Evolutionary conservation across 2,797 vertebrate species (phyloP).

Genomic region (Nasua narica): DNA sequence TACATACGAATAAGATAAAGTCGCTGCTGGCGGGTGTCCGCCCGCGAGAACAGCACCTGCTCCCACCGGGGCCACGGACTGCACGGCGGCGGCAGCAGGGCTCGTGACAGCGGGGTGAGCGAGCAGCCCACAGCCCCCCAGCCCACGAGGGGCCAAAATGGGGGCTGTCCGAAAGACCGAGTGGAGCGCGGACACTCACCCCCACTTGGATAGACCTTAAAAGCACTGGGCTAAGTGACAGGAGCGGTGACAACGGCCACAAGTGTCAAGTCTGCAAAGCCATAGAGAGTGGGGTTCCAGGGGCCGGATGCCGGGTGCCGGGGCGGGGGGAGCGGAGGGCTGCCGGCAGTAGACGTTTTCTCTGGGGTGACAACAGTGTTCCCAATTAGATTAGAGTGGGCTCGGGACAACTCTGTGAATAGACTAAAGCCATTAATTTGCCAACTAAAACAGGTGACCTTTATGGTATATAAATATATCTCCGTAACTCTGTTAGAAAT

Average conservation of each 20-base stretch:
- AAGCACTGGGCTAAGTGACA: accelerated
- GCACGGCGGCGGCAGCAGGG: accelerated
- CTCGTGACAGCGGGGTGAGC: accelerated
- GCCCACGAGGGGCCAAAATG: accelerated
- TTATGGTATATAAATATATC: too few relatives aligned
- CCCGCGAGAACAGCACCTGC: accelerated
- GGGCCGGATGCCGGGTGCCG: not conserved
- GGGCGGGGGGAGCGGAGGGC: accelerated
- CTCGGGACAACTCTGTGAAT: accelerated
- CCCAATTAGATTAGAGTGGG: accelerated
- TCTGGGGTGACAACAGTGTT: not conserved
- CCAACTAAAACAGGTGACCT: not conserved
- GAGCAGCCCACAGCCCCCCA: accelerated
- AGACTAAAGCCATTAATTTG: not conserved
- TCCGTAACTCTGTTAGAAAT: not conserved
- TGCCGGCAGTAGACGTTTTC: accelerated
- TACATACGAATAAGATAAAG: not conserved
- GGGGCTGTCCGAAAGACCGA: too few relatives aligned
- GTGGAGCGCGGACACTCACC: not conserved
- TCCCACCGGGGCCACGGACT: accelerated
- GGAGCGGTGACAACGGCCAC: not conserved
- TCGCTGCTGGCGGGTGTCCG: accelerated
- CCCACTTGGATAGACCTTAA: not conserved
- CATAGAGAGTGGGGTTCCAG: accelerated
- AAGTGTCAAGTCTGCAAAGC: accelerated